phyloP scores from a whole-genome alignment of 2,888 invertebrate genomes.

The Marasmarcha lunaedactyla region DNA sequence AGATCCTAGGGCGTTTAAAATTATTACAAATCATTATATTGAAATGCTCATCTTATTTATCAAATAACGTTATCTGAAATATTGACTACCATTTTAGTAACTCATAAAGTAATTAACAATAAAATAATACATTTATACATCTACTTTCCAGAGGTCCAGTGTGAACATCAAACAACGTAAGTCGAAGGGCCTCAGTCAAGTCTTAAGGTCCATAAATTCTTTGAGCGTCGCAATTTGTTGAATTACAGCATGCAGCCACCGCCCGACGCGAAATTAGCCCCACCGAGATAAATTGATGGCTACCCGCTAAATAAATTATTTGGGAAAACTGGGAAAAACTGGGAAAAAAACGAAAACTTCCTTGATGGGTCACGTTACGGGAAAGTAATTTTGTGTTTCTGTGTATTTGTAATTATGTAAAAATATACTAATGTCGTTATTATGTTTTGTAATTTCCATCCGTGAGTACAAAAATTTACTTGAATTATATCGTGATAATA shows the following conservation, averaged over 20 bases:
- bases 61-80: too few species aligned
- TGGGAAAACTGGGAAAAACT: slow-evolving; percentile 70
- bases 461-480: too few species aligned
- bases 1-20: too few species aligned
- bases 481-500: too few species aligned
- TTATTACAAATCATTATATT: too few species aligned
- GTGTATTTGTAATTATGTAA: too few species aligned
- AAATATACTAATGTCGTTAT: too few species aligned
- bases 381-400: too few species aligned
- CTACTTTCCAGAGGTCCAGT: slow-evolving; percentile 20
- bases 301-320: slow-evolving; percentile 69
- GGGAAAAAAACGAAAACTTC: slow-evolving; percentile 64
- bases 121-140: neutral
- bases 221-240: slow-evolving; percentile 69
- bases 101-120: too few species aligned
- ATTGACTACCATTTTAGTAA: too few species aligned
- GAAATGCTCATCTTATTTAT: too few species aligned
- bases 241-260: slow-evolving; percentile 69
- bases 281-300: slow-evolving; percentile 69
- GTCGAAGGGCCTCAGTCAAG: slow-evolving; percentile 55
- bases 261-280: slow-evolving; percentile 68
- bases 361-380: slow-evolving; percentile 61
- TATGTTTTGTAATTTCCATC: too few species aligned
- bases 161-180: slow-evolving; percentile 54
- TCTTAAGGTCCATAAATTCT: slow-evolving; percentile 59